Evolutionary conservation across 2,113 vertebrate species (phyloP).

Genomic region (Hystrix cristata): DNA sequence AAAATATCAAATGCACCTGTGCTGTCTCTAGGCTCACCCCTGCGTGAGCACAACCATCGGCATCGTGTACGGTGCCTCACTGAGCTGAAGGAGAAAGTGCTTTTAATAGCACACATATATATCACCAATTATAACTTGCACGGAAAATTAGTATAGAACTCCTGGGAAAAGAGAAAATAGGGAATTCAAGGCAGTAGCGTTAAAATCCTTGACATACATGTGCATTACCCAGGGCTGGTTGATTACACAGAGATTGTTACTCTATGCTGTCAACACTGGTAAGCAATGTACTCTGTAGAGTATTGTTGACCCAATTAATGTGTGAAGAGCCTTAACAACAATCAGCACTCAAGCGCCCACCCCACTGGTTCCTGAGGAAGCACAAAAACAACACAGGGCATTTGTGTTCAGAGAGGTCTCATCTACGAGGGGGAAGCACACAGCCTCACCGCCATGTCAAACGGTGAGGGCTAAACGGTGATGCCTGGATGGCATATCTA

Average conservation of each 20-base stretch:
- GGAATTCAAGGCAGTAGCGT: neutral
- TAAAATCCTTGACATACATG: neutral
- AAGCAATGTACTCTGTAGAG: neutral
- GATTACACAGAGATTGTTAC: neutral
- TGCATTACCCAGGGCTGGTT: neutral
- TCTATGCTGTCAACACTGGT: neutral
- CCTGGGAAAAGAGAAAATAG: neutral
- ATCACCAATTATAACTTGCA: neutral
- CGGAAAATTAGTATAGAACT: neutral
- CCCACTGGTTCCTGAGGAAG: neutral
- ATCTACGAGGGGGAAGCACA: neutral
- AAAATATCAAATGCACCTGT: neutral
- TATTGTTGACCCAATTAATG: neutral
- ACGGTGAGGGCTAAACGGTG: neutral
- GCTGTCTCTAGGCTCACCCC: neutral
- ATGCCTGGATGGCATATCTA: neutral
- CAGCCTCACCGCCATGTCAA: accelerated
- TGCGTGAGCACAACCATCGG: neutral
- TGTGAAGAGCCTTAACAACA: neutral
- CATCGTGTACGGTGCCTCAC: neutral
- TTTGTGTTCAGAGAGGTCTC: neutral
- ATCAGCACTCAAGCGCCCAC: neutral
- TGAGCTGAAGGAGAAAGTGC: neutral
- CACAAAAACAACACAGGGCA: neutral
- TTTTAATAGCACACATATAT: neutral